Evolutionary conservation across 1,140 invertebrate genomes (phyloP), one percentile per base, ranked within the genome.

Genomic region (Vanessa tameamea): DNA sequence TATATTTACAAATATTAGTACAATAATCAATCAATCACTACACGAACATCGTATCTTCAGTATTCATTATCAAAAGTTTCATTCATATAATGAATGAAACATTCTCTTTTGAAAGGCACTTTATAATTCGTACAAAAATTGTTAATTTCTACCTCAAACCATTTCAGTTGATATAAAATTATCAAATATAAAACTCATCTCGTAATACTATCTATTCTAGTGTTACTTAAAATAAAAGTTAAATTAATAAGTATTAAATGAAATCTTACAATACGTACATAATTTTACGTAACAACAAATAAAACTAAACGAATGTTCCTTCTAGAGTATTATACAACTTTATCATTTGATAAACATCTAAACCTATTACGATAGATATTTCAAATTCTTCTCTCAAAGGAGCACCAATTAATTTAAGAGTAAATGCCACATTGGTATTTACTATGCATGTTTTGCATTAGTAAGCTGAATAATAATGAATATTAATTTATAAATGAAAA

Each of bases 371-470:
- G 37, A 47, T 65, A 69, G 64, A 75, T 75, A 71, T 67, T 75
- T 75, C 67, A 71, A 75, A 75, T 75, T 75, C 73, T 70, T 70
- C 51, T 75, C 61, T 64, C 37, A 48, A 68, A 68, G 53, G 31
- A 51, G 68, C 14, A 70, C 63, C 68, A 51, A 75, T 75, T 71
- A 64, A 67, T 75, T 75, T 75, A 50, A 63, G 11, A 71, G 53
- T 67, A 75, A 75, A 75, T 75, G 73, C 69, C 73, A 71, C 63
- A 47, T 75, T 71, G 69, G 68, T 75, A 71, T 75, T 75, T 75
- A 55, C 71, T 66, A 71, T 67, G 51, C 73, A 51, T 75, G 73
- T 75, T 71, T 75, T 75, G 69, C 73, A 71, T 75, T 69, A 75
- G 68, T 61, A 14, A 51, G 63, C 23, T 65, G 68, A 66, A 71